Evolutionary conservation across 2,113 vertebrate species (phyloP).

Genomic region (Budorcas taxicolor): DNA sequence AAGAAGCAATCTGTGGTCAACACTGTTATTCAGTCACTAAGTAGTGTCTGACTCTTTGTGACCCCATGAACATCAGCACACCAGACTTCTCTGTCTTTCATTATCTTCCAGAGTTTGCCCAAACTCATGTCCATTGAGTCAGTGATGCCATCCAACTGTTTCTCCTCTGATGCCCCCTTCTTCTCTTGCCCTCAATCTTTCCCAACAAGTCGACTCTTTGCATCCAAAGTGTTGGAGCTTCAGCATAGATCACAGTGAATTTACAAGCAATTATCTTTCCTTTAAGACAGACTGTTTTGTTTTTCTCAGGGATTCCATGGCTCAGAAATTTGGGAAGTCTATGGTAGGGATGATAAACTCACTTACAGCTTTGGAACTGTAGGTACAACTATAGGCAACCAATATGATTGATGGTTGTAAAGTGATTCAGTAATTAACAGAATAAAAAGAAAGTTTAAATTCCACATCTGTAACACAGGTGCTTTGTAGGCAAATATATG

Average conservation of each 20-base stretch:
- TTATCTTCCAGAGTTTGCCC: background rate
- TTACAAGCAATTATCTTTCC: background rate
- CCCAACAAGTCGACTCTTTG: fast-evolving
- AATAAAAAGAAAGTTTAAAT: background rate
- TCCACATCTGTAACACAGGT: background rate
- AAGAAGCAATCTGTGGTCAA: background rate
- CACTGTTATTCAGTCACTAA: background rate
- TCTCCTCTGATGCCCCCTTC: background rate
- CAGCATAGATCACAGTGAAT: background rate
- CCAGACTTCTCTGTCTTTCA: background rate
- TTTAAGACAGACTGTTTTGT: background rate
- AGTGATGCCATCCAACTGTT: background rate
- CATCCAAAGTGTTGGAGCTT: background rate
- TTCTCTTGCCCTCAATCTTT: background rate
- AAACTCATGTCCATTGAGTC: background rate
- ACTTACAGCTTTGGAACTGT: background rate
- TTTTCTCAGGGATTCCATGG: background rate
- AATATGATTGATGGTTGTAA: background rate
- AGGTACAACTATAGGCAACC: background rate
- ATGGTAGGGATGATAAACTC: background rate
- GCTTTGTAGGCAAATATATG: background rate
- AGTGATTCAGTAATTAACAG: background rate
- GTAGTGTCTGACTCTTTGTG: background rate
- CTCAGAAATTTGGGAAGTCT: background rate
- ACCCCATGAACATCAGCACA: background rate